Conservation (phyloP, 2,113 vertebrate genomes). For the Osmerus mordax region DNA sequence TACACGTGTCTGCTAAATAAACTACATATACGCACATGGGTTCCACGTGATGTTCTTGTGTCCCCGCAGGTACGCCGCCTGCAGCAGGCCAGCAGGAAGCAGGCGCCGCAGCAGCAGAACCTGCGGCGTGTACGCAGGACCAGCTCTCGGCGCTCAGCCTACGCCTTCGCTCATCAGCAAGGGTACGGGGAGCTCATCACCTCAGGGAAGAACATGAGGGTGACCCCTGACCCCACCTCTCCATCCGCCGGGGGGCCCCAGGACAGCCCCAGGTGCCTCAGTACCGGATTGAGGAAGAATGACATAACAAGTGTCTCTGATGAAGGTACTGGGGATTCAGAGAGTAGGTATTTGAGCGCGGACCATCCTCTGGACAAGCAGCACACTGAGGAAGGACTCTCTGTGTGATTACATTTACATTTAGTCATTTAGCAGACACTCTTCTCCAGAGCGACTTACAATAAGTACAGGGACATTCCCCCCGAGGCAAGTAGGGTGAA, state of each 20-base stretch:
- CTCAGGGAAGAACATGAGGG: constrained; percentile 81
- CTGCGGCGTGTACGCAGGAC: constrained; percentile 72
- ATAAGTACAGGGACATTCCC: too few species aligned
- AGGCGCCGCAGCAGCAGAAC: constrained; percentile 62
- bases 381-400: not conserved
- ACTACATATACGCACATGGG: not conserved
- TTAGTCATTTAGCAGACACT: too few species aligned
- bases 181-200: constrained; percentile 81
- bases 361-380: not conserved
- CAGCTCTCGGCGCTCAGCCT: constrained; percentile 78
- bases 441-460: too few species aligned
- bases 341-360: not conserved
- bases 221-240: constrained; percentile 50
- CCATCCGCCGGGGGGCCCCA: constrained; percentile 48
- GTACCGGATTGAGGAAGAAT: constrained; percentile 59
- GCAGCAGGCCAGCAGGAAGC: constrained; percentile 71
- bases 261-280: constrained; percentile 67
- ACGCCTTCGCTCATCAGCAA: constrained; percentile 82
- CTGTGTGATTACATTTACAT: not conserved
- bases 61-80: constrained; percentile 68
- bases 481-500: too few species aligned
- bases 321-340: constrained; percentile 35
- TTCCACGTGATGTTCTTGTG: not conserved
- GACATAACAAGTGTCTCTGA: constrained; percentile 58
- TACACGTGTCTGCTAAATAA: not conserved